Percentiles rank a stretch among this genome's conserved stretches.
Evolutionary conservation across 2,888 invertebrate genomes (phyloP).

Genomic region (Teleogryllus oceanicus): DNA sequence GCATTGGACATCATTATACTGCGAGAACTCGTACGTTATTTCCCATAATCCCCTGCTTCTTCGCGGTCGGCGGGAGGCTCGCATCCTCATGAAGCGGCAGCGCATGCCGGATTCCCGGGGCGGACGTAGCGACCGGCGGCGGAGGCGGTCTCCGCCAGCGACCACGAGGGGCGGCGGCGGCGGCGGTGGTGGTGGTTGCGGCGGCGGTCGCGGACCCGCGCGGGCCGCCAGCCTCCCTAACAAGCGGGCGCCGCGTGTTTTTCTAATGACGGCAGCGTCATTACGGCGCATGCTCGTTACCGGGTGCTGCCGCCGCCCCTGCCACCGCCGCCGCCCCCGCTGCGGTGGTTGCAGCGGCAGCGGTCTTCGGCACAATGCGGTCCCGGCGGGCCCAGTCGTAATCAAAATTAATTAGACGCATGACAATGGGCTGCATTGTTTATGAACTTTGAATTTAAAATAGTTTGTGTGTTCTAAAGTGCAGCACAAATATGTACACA

Average conservation of each 20-base stretch:
- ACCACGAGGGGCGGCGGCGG: no score
- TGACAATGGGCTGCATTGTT: conserved; percentile 28
- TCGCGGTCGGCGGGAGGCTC: no score
- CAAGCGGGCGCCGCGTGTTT: not conserved
- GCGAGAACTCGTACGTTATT: no score
- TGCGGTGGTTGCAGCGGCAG: not conserved
- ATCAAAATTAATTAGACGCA: conserved; percentile 32
- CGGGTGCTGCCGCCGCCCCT: not conserved
- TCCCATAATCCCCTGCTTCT: no score
- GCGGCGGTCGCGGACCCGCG: no score
- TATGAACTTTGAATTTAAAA: conserved; percentile 25
- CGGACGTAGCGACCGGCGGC: no score
- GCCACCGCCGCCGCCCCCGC: not conserved
- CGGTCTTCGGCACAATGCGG: conserved; percentile 35
- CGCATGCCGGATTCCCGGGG: no score
- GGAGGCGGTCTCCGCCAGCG: no score
- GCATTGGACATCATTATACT: no score
- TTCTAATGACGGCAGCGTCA: conserved; percentile 18
- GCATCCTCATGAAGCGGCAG: no score
- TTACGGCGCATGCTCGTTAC: conserved; percentile 18
- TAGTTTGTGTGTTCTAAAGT: conserved; percentile 22
- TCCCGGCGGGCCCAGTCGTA: conserved; percentile 25
- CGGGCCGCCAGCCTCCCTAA: not conserved
- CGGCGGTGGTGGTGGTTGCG: no score
- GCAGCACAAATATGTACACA: conserved; percentile 22